These are phyloP conservation scores for Aleiodes testaceus DNA, from an alignment of 2,888 invertebrate genomes.

Conservation along the genomic window DNA sequence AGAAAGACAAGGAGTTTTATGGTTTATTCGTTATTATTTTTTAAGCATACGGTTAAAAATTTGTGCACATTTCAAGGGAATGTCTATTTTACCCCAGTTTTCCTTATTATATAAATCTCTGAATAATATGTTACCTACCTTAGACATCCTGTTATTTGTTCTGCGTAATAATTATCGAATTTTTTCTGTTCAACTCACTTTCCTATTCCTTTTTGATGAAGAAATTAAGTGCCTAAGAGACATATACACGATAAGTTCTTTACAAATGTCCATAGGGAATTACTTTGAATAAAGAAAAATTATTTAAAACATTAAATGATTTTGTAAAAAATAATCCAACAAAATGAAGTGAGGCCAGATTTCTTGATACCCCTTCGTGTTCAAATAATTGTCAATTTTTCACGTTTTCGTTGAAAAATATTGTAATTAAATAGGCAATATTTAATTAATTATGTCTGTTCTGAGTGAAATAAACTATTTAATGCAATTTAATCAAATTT, in stretches of 20 bases:
- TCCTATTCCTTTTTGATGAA: too few species aligned
- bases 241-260: too few species aligned
- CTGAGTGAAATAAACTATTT: constrained; percentile 10
- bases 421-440: constrained; percentile 66
- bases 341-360: background rate
- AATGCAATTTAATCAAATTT: background rate
- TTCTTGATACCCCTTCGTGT: constrained; percentile 58
- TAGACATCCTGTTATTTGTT: too few species aligned
- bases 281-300: background rate
- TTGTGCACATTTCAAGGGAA: too few species aligned
- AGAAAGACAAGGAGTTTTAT: constrained; percentile 19
- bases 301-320: constrained; percentile 13
- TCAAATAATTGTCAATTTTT: constrained; percentile 65
- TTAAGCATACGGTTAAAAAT: constrained; percentile 8
- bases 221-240: too few species aligned
- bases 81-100: background rate
- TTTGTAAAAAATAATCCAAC: background rate
- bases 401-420: constrained; percentile 66
- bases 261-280: too few species aligned
- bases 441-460: constrained; percentile 46
- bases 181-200: too few species aligned
- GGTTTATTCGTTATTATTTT: constrained; percentile 2
- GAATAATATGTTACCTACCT: too few species aligned
- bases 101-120: background rate
- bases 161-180: too few species aligned